phyloP scores from a whole-genome alignment of 2,888 invertebrate species.

The Caradrina kadenii region DNA sequence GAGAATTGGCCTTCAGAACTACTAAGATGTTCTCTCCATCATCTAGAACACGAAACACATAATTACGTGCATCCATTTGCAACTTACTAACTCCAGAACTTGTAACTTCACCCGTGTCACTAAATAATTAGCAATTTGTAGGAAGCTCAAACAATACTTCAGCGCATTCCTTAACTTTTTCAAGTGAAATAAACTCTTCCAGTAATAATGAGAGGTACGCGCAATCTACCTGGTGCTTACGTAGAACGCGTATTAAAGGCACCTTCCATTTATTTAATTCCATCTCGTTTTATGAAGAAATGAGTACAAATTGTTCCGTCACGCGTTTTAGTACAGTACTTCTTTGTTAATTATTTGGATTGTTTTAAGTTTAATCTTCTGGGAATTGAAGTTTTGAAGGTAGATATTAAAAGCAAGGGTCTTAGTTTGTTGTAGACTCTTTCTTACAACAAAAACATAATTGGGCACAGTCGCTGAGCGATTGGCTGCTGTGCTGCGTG shows the following conservation, averaged over 20 bases:
- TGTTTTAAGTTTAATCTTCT: conserved; percentile 5
- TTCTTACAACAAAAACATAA: too few relatives aligned
- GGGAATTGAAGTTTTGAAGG: background rate
- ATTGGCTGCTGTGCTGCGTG: too few relatives aligned
- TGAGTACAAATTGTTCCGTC: conserved; percentile 34
- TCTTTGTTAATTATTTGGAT: conserved; percentile 30
- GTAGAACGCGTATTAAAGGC: conserved; percentile 21
- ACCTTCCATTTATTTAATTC: conserved; percentile 41
- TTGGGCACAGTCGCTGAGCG: too few relatives aligned
- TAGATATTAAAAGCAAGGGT: background rate
- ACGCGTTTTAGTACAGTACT: conserved; percentile 34
- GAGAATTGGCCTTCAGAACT: too few relatives aligned
- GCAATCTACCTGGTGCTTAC: background rate
- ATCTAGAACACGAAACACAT: background rate
- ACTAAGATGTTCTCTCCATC: background rate
- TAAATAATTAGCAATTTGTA: conserved; percentile 17
- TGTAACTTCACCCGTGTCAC: background rate
- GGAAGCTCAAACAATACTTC: background rate
- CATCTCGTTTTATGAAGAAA: conserved; percentile 37
- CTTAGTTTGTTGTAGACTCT: background rate
- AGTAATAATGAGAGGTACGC: conserved; percentile 3
- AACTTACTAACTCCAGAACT: background rate
- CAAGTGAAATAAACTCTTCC: conserved; percentile 8
- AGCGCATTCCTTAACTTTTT: conserved; percentile 8
- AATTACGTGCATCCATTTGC: background rate